Evolutionary conservation across 2,113 vertebrate genomes (phyloP).

Genomic region (Cyanoliseus patagonus): DNA sequence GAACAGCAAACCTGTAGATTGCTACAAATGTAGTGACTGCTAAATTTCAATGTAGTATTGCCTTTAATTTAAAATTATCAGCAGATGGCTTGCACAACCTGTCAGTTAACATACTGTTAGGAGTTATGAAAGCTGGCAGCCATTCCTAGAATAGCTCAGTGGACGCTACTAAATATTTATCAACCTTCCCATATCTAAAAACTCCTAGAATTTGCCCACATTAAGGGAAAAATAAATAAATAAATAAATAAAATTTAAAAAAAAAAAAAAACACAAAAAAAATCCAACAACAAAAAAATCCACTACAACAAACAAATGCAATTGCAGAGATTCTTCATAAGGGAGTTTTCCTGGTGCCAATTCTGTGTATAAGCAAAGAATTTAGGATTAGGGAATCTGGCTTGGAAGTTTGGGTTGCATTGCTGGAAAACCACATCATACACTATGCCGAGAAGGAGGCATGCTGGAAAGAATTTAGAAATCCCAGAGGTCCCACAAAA

Average conservation of each 20-base stretch:
- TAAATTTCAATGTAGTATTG: background rate
- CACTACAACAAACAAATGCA: background rate
- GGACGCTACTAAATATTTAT: constrained; percentile 4
- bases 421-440: constrained; percentile 19
- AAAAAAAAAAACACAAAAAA: background rate
- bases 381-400: background rate
- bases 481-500: background rate
- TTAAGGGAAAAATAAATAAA: background rate
- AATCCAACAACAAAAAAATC: background rate
- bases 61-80: background rate
- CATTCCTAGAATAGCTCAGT: background rate
- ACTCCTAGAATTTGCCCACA: background rate
- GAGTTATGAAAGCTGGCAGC: background rate
- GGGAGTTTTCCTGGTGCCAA: background rate
- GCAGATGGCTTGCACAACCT: background rate
- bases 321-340: background rate
- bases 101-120: background rate
- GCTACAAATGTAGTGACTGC: background rate
- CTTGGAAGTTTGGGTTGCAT: background rate
- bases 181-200: background rate
- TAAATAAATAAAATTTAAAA: background rate
- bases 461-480: background rate
- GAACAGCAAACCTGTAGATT: background rate
- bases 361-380: background rate
- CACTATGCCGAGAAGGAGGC: background rate